Percentiles rank a stretch among this genome's conserved stretches.
phyloP scores from a whole-genome alignment of 2,888 invertebrate genomes.

The Halictus quadricinctus region DNA sequence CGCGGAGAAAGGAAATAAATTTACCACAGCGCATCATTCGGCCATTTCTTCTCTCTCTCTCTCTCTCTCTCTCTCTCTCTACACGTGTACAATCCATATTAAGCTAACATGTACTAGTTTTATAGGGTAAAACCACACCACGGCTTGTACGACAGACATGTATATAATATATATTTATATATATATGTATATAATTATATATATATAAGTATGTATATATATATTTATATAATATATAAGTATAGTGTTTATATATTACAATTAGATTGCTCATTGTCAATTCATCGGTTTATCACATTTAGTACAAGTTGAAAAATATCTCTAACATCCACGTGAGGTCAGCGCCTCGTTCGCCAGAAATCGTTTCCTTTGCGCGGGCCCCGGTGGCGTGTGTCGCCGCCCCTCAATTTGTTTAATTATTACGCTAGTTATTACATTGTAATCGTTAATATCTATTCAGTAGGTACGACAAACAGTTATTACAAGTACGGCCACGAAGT shows the following conservation, averaged over 20 bases:
- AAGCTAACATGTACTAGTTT: slow-evolving; percentile 71
- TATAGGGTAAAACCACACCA: slow-evolving; percentile 74
- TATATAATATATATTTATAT: slow-evolving; percentile 72
- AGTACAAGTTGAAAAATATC: slow-evolving; percentile 82
- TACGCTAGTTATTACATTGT: slow-evolving; percentile 62
- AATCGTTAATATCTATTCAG: slow-evolving; percentile 69
- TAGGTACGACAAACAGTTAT: slow-evolving; percentile 78
- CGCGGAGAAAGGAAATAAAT: slow-evolving; percentile 25
- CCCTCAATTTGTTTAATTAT: slow-evolving; percentile 56
- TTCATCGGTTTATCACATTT: slow-evolving; percentile 82
- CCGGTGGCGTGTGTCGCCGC: slow-evolving; percentile 43
- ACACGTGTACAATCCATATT: slow-evolving; percentile 54
- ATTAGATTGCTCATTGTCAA: slow-evolving; percentile 82
- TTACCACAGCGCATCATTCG: slow-evolving; percentile 9
- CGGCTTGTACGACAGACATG: slow-evolving; percentile 81
- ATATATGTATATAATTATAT: slow-evolving; percentile 8
- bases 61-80: neutral
- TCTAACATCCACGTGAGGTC: slow-evolving; percentile 82
- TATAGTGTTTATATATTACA: slow-evolving; percentile 79
- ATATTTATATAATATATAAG: slow-evolving; percentile 70
- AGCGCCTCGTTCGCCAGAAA: slow-evolving; percentile 39
- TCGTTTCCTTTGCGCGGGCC: neutral
- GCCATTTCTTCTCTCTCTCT: neutral
- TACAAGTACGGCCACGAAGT: slow-evolving; percentile 75
- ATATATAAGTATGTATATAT: slow-evolving; percentile 23